Evolutionary conservation across 2,113 vertebrate genomes (phyloP).

Genomic region (Pachycephala philippinensis): DNA sequence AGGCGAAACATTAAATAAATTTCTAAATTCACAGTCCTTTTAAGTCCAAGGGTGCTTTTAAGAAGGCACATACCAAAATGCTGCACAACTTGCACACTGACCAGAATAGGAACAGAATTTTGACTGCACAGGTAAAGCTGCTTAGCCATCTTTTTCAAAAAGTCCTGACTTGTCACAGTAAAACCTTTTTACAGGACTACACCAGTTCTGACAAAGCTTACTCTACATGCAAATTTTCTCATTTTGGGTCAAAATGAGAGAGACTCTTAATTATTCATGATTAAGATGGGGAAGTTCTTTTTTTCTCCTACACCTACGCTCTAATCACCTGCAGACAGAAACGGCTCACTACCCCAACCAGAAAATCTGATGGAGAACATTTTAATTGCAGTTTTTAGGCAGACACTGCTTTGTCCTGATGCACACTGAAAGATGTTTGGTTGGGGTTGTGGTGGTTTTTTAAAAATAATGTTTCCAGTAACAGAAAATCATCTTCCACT

Average conservation of each 20-base stretch:
- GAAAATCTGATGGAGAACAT: not conserved
- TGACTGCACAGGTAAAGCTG: not conserved
- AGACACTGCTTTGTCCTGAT: not conserved
- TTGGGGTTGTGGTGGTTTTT: not conserved
- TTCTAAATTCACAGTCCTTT: not conserved
- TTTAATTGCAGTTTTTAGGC: not conserved
- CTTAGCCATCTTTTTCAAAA: not conserved
- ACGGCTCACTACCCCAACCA: not conserved
- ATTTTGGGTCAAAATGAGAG: not conserved
- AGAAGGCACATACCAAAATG: not conserved
- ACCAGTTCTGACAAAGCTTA: not conserved
- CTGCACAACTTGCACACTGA: not conserved
- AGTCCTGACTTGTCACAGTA: not conserved
- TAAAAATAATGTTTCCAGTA: not conserved
- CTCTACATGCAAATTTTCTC: not conserved
- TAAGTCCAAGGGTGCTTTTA: not conserved
- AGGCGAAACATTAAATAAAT: not conserved
- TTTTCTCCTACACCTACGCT: not conserved
- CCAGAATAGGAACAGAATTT: not conserved
- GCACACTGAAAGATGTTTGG: not conserved
- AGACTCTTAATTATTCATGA: slow-evolving; percentile 1
- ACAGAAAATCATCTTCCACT: not conserved
- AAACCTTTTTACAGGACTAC: not conserved
- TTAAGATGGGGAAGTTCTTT: not conserved
- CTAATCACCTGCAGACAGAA: not conserved